These are phyloP conservation scores for Nephrotoma flavescens DNA, from an alignment of 2,888 invertebrate genomes.

Conservation along the genomic window DNA sequence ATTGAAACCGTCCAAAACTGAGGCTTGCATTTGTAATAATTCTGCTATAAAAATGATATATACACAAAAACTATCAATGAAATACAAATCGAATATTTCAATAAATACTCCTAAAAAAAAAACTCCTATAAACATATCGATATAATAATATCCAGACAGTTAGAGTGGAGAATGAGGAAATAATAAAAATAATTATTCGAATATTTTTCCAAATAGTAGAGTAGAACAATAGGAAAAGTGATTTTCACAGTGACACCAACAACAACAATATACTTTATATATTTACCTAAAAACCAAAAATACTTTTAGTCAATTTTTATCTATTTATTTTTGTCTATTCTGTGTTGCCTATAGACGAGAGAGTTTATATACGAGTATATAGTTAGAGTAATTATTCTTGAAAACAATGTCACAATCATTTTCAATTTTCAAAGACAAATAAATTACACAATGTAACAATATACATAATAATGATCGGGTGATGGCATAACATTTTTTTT, in stretches of 20 bases:
- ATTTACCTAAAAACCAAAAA: too few species aligned
- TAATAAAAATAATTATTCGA: neutral
- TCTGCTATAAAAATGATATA: constrained; percentile 1
- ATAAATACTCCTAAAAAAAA: neutral
- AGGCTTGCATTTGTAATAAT: constrained; percentile 20
- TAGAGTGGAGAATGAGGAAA: neutral
- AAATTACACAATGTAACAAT: neutral
- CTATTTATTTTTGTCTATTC: neutral
- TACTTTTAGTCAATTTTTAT: neutral
- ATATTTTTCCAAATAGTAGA: neutral
- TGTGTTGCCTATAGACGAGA: neutral
- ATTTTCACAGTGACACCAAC: neutral
- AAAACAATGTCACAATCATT: neutral
- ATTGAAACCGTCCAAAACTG: constrained; percentile 37
- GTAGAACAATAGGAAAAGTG: neutral
- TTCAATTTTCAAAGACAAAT: neutral
- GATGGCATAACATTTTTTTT: neutral
- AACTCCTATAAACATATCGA: neutral
- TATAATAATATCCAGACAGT: neutral
- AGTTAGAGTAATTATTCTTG: neutral
- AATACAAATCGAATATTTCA: neutral
- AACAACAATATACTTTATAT: neutral
- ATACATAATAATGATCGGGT: neutral
- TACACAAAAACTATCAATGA: neutral
- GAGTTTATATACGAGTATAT: neutral